Evolutionary conservation across 1,140 invertebrate species (phyloP).

Genomic region (Gonioctena quinquepunctata): DNA sequence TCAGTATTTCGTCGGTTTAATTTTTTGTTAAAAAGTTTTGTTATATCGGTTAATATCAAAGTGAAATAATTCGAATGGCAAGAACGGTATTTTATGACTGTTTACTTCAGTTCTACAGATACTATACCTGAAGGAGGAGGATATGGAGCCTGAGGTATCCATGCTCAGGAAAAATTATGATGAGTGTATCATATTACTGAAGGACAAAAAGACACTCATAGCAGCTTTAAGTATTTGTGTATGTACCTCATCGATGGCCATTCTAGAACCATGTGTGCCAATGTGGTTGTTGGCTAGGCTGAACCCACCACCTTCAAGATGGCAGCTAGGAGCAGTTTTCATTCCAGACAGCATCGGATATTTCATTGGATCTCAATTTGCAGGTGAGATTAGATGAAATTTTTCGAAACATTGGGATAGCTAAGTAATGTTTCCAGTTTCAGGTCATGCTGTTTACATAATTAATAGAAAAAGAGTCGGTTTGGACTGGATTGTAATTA

Average conservation of each 20-base stretch:
- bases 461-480: too few species aligned
- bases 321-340: conserved; percentile 80
- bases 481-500: too few species aligned
- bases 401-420: too few species aligned
- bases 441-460: too few species aligned
- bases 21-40: too few species aligned
- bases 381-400: too few species aligned
- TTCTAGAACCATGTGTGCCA: conserved; percentile 80
- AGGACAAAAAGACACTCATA: conserved; percentile 64
- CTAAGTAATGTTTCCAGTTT: too few species aligned
- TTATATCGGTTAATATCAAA: too few species aligned
- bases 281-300: conserved; percentile 77
- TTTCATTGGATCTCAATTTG: conserved; percentile 78
- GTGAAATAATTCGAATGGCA: too few species aligned
- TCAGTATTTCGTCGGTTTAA: too few species aligned
- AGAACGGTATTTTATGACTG: neutral
- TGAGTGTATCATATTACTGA: conserved; percentile 62
- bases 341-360: conserved; percentile 84
- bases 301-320: conserved; percentile 73
- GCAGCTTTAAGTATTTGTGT: conserved; percentile 71
- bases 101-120: conserved; percentile 31
- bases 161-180: conserved; percentile 33
- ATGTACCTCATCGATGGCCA: conserved; percentile 77
- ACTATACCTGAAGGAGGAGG: conserved; percentile 19
- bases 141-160: conserved; percentile 28